Evolutionary conservation across 1,140 invertebrate genomes (phyloP), one percentile per base, ranked within the genome.

Genomic region (Drosophila mojavensis): DNA sequence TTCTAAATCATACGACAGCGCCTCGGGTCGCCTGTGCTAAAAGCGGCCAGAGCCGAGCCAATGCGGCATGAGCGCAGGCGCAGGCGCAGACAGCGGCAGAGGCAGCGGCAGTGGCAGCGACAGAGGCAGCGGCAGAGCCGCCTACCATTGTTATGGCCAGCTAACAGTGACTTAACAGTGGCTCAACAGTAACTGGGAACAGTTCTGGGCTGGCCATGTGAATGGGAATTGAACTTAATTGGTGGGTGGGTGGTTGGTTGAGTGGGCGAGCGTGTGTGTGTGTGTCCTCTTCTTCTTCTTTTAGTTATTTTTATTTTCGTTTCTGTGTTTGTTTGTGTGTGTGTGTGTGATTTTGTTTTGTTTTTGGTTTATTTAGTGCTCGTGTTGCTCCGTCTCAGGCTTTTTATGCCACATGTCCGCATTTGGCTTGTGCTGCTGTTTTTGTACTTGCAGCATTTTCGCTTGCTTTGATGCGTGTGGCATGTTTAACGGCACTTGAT

Each of bases 401-500:
- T 75, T 75, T 70, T 69, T 70, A 63, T 70, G 72, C 72, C 66
- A 66, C 66, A 58, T 75, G 66, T 59, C 20, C 56, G 11, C 53
- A 58, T 69, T 75, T 74, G 53, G 10, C 33, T 11, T 26, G 33
- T 47, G 10, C 77, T 61, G 59, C 24, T 60, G 72, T 65, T 62
- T 48, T 39, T 60, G 77, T 69, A 53, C 72, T 75, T 78, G 61
- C 39, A 67, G 78, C 65, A 78, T 70, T 75, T 79, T 78, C 71
- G 66, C 75, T 75, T 78, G 66, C 75, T 75, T 78, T 68, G 69
- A 73, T 80, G 81, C 81, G 81, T 75, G 60, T 74, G 76, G 76
- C 76, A 75, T 86, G 69, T 71, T 88, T 68, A 79, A 75, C 72
- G 69, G 63, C 58, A 74, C 74, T 82, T 79, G 67, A 77, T 74